Base-by-base conservation (phyloP, 2,113 vertebrate species). In the Hydropotes inermis region DNA sequence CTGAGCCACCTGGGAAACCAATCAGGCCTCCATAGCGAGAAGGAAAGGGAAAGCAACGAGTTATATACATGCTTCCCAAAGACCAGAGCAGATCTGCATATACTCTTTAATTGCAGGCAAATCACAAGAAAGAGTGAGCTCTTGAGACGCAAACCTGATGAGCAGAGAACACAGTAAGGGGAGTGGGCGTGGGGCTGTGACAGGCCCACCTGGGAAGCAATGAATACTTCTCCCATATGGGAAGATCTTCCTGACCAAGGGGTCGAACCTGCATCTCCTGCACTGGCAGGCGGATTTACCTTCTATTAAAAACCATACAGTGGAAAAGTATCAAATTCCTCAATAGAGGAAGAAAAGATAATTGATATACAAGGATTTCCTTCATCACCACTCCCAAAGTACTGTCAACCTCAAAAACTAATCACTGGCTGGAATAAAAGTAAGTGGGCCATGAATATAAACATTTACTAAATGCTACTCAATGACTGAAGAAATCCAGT, bases 181-280 rank as follows among this genome's bases (percentile, higher is more conserved):
- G 5, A 95, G 64, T 3, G 12, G 27, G 16, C 28, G 43, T 39
- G 54, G 57, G n/a, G 15, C 52, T 81, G 4, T 43, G 43, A 70
- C 30, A 82, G 60, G 39, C 11, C 16, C 28, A 57, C 28, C 1
- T 86, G 36, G 39, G 45, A 60, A 83, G 47, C 27, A 52, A 36
- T 33, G 33, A 45, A 50, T 36, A 83, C 30, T 95, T 33, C 17
- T 74, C n/a, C 67, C n/a, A 6, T 39, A 23, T 0, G 0, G n/a
- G 67, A 36, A n/a, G n/a, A 12, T 39, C n/a, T 39, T 74, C 19
- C 67, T 74, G n/a, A 74, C 67, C 67, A 19, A 70, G n/a, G n/a
- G 67, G 5, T 23, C 0, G 0, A 39, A 74, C n/a, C 0, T 0
- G 0, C 10, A 39, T 74, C 67, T 74, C 67, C n/a, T 39, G 67